A percentile compares a stretch with the other conserved stretches of the same genome.
Evolutionary conservation across 2,113 vertebrate genomes (phyloP).

Genomic region (Pollachius pollachius): DNA sequence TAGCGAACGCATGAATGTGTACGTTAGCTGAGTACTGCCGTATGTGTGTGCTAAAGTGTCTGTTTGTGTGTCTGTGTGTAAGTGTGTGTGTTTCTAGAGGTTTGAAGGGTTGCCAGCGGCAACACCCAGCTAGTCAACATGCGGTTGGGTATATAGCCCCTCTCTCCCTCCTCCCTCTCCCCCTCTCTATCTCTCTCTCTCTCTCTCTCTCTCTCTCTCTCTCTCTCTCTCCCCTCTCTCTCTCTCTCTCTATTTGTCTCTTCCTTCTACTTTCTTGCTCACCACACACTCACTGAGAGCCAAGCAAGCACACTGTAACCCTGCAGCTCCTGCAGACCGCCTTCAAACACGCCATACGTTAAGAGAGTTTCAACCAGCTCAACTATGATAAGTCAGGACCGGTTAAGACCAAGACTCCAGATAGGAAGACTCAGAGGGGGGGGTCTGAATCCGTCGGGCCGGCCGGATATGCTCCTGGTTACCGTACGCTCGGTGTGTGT

Average conservation of each 20-base stretch:
- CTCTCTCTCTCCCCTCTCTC: constrained; percentile 17
- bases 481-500: no score
- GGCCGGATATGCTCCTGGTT: no score
- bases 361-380: no score
- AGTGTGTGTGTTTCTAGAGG: constrained; percentile 37
- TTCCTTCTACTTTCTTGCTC: constrained; percentile 8
- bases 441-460: no score
- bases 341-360: no score
- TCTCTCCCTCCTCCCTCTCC: constrained; percentile 49
- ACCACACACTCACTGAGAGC: constrained; percentile 45
- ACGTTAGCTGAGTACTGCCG: constrained; percentile 24
- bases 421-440: no score
- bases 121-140: constrained; percentile 69
- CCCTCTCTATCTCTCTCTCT: neutral
- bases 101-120: constrained; percentile 57
- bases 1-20: constrained; percentile 17
- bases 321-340: constrained; percentile 3
- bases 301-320: constrained; percentile 59
- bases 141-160: constrained; percentile 37
- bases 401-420: no score
- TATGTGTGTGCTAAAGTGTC: constrained; percentile 17
- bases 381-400: no score
- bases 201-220: constrained; percentile 39
- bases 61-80: constrained; percentile 13
- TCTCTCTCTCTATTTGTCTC: constrained; percentile 37